Percentiles rank a stretch among this genome's conserved stretches.
phyloP scores from a whole-genome alignment of 1,140 invertebrate species.

The Batillaria attramentaria region DNA sequence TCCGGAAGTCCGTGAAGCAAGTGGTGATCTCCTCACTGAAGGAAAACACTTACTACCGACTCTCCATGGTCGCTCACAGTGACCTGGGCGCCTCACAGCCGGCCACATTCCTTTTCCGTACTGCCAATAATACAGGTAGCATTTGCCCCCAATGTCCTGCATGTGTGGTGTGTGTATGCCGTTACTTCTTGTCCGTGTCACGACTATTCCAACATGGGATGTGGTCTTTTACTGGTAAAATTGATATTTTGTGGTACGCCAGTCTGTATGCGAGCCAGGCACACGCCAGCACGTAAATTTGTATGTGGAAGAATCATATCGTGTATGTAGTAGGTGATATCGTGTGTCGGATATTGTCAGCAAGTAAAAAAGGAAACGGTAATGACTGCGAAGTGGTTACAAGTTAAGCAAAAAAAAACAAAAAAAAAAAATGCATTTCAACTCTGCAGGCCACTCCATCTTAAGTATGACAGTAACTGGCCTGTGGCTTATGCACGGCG shows the following conservation, averaged over 20 bases:
- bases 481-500: no score
- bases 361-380: no score
- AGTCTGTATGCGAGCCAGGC: not conserved
- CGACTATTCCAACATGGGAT: not conserved
- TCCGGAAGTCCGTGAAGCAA: conserved; percentile 19
- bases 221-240: not conserved
- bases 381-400: no score
- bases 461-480: no score
- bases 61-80: conserved; percentile 27
- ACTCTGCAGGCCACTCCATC: no score
- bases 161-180: not conserved
- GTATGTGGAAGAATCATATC: no score
- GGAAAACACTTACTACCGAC: conserved; percentile 12
- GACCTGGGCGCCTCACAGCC: conserved; percentile 11
- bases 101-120: conserved; percentile 22
- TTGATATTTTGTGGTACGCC: not conserved
- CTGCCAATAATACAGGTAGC: conserved; percentile 21
- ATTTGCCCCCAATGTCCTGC: not conserved
- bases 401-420: no score
- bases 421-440: no score
- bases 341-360: no score
- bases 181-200: not conserved
- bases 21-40: conserved; percentile 20
- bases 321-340: no score
- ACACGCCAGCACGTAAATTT: no score